Conservation (phyloP, 2,113 vertebrate species). For the Grammomys dolichurus region DNA sequence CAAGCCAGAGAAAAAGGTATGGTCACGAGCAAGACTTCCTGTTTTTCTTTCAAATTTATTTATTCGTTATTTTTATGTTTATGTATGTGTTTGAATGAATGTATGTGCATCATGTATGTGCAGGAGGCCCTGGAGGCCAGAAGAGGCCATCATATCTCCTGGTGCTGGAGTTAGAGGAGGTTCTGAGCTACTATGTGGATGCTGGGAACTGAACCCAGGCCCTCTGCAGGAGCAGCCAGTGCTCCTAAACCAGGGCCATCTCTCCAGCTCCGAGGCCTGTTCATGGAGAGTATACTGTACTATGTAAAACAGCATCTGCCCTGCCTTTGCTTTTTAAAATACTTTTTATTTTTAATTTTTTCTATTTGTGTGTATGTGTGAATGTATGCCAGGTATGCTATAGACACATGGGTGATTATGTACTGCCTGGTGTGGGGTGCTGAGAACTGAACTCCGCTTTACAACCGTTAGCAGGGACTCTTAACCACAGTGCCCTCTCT, state of each 20-base stretch:
- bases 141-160: background rate
- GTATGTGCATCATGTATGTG: background rate
- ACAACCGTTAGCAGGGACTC: background rate
- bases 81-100: background rate
- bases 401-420: background rate
- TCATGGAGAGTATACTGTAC: background rate
- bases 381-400: background rate
- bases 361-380: background rate
- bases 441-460: too few species aligned
- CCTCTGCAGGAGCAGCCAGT: background rate
- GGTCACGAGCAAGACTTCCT: too few species aligned
- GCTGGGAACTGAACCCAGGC: background rate
- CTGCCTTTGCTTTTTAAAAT: background rate
- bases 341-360: background rate
- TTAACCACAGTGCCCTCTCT: background rate
- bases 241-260: background rate
- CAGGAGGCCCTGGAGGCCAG: background rate
- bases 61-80: background rate
- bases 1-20: constrained; percentile 87
- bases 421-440: background rate
- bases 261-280: background rate
- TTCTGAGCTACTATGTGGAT: background rate
- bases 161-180: background rate
- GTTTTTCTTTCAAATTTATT: background rate
- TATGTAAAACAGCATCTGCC: background rate